These are phyloP conservation scores for Celastrina argiolus DNA, from an alignment of 2,888 invertebrate genomes.

Conservation along the genomic window DNA sequence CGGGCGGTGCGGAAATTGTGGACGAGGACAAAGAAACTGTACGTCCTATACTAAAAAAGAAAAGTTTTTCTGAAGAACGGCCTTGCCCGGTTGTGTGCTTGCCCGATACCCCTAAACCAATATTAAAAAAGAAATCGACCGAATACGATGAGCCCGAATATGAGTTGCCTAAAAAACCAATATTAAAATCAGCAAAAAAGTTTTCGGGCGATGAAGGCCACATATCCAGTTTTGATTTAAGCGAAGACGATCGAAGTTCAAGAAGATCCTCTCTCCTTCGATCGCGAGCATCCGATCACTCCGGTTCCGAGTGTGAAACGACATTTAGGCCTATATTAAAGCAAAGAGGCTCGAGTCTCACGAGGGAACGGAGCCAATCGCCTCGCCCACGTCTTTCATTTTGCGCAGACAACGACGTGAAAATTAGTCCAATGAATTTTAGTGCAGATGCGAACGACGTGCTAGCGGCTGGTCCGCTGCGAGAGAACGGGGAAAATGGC, in stretches of 20 bases:
- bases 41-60: conserved; percentile 90
- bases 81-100: conserved; percentile 69
- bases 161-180: conserved; percentile 85
- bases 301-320: conserved; percentile 76
- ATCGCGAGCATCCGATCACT: conserved; percentile 74
- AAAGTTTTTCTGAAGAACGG: conserved; percentile 84
- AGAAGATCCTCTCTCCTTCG: conserved; percentile 76
- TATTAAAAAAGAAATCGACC: conserved; percentile 91
- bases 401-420: conserved; percentile 73
- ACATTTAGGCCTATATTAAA: conserved; percentile 82
- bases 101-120: conserved; percentile 82
- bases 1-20: conserved; percentile 76
- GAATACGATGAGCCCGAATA: conserved; percentile 86
- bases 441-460: conserved; percentile 67
- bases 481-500: conserved; percentile 58
- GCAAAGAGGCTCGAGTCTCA: conserved; percentile 79
- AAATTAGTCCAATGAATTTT: conserved; percentile 67
- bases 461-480: conserved; percentile 71
- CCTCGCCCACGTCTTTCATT: conserved; percentile 82
- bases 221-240: conserved; percentile 74
- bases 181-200: conserved; percentile 85
- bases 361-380: conserved; percentile 79
- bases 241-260: conserved; percentile 75
- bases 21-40: conserved; percentile 80
- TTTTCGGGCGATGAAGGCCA: conserved; percentile 81